These are phyloP conservation scores for Xenopus laevis DNA, from an alignment of 2,113 vertebrate species.

Conservation along the genomic window DNA sequence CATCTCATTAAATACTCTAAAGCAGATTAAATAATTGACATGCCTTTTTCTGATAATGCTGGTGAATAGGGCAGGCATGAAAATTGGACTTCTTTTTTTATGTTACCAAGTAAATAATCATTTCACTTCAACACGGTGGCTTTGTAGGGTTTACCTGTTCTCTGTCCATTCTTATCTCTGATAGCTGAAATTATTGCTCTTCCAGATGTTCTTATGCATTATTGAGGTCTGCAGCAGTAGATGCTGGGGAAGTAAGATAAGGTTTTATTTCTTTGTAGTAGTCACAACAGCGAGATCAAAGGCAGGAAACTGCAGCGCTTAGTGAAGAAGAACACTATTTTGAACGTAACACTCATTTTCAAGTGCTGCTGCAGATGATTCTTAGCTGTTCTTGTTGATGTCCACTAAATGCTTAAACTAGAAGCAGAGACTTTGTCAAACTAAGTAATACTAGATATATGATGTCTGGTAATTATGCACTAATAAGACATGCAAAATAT, in stretches of 20 bases:
- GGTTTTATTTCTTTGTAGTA: slow-evolving; percentile 83
- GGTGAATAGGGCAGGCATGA: slow-evolving; percentile 58
- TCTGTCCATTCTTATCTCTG: slow-evolving; percentile 83
- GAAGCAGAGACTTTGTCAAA: background rate
- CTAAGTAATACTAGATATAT: too few species aligned
- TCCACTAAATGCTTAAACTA: slow-evolving; percentile 56
- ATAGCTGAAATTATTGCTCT: slow-evolving; percentile 76
- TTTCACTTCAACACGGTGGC: slow-evolving; percentile 77
- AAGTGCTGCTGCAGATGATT: slow-evolving; percentile 61
- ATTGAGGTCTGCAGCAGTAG: slow-evolving; percentile 78
- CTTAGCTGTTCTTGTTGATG: slow-evolving; percentile 65
- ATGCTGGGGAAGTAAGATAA: slow-evolving; percentile 86
- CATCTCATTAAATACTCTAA: slow-evolving; percentile 66
- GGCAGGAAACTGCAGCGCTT: slow-evolving; percentile 69
- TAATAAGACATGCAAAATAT: too few species aligned
- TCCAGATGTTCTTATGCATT: slow-evolving; percentile 80
- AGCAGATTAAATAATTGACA: slow-evolving; percentile 64
- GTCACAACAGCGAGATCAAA: slow-evolving; percentile 83
- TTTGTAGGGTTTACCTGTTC: slow-evolving; percentile 85
- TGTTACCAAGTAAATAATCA: slow-evolving; percentile 77
- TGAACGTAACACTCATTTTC: slow-evolving; percentile 75
- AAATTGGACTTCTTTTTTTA: slow-evolving; percentile 69
- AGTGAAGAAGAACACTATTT: slow-evolving; percentile 68
- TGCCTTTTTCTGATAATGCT: slow-evolving; percentile 58
- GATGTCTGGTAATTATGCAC: too few species aligned